A percentile compares a stretch with the other conserved stretches of the same genome.
Evolutionary conservation across 1,140 invertebrate species (phyloP).

Genomic region (Leptopilina clavipes): DNA sequence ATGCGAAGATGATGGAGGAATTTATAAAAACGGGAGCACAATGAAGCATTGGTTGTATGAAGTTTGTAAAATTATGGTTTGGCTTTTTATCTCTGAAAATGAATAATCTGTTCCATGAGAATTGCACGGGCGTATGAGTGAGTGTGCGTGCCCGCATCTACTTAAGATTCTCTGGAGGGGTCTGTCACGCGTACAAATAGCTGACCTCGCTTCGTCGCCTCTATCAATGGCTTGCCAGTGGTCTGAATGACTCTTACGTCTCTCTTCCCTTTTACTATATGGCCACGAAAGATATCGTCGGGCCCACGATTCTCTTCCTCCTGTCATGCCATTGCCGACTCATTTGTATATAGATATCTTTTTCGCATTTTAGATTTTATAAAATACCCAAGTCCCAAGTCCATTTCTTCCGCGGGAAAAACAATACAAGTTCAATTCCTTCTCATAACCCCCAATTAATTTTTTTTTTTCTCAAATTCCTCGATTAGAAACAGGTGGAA

Average conservation of each 20-base stretch:
- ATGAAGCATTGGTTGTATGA: neutral
- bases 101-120: constrained; percentile 48
- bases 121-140: constrained; percentile 41
- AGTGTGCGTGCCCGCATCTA: constrained; percentile 54
- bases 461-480: no score
- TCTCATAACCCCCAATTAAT: no score
- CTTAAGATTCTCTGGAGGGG: constrained; percentile 68
- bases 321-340: constrained; percentile 33
- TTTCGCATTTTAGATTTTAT: constrained; percentile 26
- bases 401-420: neutral
- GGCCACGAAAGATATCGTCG: constrained; percentile 52
- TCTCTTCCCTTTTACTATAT: constrained; percentile 60
- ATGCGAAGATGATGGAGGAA: no score
- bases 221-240: constrained; percentile 71
- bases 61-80: constrained; percentile 32
- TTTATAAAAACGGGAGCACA: no score
- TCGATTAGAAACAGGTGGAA: neutral
- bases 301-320: constrained; percentile 46
- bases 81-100: constrained; percentile 45
- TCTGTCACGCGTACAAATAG: constrained; percentile 75
- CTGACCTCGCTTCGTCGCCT: constrained; percentile 73
- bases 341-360: constrained; percentile 20
- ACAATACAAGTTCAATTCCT: neutral
- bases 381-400: constrained; percentile 8
- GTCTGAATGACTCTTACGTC: constrained; percentile 68